These are phyloP conservation scores for Cataglyphis albicans DNA, from an alignment of 2,888 invertebrate genomes.

Conservation along the genomic window DNA sequence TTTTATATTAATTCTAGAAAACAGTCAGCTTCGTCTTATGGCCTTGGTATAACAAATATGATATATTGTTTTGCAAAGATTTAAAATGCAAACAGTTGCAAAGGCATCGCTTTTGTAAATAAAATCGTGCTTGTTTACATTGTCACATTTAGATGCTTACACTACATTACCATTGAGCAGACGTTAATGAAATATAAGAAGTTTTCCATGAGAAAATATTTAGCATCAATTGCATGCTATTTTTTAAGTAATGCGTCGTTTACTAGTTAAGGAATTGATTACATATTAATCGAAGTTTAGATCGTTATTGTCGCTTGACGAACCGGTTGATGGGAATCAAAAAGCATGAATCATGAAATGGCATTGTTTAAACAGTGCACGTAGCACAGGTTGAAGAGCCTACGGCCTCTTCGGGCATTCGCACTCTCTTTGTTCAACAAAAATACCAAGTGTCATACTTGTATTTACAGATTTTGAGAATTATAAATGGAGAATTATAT, in stretches of 20 bases:
- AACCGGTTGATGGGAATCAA: conserved; percentile 53
- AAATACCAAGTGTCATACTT: conserved; percentile 51
- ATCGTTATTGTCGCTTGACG: conserved; percentile 68
- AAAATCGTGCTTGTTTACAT: background rate
- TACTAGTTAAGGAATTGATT: conserved; percentile 72
- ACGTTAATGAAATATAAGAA: conserved; percentile 16
- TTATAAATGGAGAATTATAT: background rate
- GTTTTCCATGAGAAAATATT: conserved; percentile 65
- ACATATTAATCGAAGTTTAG: conserved; percentile 72
- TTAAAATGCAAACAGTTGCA: background rate
- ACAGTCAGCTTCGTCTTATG: background rate
- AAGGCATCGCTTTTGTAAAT: background rate
- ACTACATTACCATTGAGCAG: conserved; percentile 5
- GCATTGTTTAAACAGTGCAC: conserved; percentile 49
- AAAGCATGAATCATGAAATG: conserved; percentile 63
- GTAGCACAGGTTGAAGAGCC: conserved; percentile 38
- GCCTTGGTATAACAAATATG: conserved; percentile 44
- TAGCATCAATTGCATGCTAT: conserved; percentile 7
- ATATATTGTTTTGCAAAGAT: conserved; percentile 37
- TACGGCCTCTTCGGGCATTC: conserved; percentile 61
- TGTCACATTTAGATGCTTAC: conserved; percentile 12
- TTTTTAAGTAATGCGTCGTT: conserved; percentile 69
- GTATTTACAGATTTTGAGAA: conserved; percentile 19
- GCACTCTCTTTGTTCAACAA: conserved; percentile 59
- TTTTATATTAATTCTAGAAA: conserved; percentile 25